These are phyloP conservation scores for Mesoligia furuncula DNA, from an alignment of 2,888 invertebrate species.

Conservation along the genomic window DNA sequence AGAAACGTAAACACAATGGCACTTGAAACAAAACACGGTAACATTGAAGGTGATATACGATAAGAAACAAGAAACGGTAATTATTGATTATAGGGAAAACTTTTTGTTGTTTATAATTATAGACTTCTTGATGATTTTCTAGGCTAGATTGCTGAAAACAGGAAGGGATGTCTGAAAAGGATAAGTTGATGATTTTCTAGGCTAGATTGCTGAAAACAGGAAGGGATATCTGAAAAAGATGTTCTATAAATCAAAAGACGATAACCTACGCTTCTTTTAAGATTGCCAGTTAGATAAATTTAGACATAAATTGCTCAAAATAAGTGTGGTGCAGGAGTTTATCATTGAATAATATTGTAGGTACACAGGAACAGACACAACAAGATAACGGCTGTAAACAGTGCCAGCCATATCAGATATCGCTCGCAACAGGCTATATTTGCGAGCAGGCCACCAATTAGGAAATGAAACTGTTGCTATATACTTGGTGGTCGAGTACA, in stretches of 20 bases:
- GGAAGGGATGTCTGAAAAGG: neutral
- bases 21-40: conserved; percentile 8
- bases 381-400: conserved; percentile 68
- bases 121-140: neutral
- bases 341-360: conserved; percentile 63
- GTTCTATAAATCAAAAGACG: conserved; percentile 30
- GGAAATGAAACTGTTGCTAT: conserved; percentile 57
- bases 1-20: conserved; percentile 35
- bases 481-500: conserved; percentile 24
- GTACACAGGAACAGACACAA: conserved; percentile 66
- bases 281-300: conserved; percentile 47
- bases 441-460: conserved; percentile 50
- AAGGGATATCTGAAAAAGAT: neutral
- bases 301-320: conserved; percentile 61
- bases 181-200: neutral
- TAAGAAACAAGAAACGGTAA: conserved; percentile 22
- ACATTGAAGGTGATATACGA: conserved; percentile 23
- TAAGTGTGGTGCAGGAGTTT: conserved; percentile 67
- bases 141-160: conserved; percentile 1
- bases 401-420: conserved; percentile 63
- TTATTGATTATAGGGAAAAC: conserved; percentile 4
- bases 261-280: conserved; percentile 52
- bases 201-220: conserved; percentile 1
- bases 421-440: conserved; percentile 55
- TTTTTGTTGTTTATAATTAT: neutral